Percentiles rank a stretch among this genome's conserved stretches.
Conservation (phyloP, 1,140 invertebrate genomes). For the Subanguina moxae region DNA sequence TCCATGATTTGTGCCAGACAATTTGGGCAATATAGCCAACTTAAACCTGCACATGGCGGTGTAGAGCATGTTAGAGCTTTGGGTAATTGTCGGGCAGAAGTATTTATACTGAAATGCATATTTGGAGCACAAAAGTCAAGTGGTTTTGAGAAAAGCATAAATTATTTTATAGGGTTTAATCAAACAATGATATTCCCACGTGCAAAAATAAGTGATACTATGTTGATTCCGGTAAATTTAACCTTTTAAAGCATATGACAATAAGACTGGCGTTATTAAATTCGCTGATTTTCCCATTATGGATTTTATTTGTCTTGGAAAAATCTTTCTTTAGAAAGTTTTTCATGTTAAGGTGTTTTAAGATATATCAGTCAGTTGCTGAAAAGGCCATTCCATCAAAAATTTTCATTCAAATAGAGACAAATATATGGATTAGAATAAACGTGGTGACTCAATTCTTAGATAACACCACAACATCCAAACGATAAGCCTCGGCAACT, state of each 20-base stretch:
- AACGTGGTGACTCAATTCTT: not conserved
- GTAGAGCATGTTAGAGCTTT: not conserved
- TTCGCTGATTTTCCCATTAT: no score
- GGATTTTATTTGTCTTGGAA: no score
- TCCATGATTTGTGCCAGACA: no score
- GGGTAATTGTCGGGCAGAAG: not conserved
- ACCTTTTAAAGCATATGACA: no score
- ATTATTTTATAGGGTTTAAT: not conserved
- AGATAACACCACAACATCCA: not conserved
- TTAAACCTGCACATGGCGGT: no score
- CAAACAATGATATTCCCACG: not conserved
- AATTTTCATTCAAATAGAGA: not conserved
- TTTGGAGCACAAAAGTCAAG: not conserved
- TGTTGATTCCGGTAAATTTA: not conserved
- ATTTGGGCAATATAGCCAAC: no score
- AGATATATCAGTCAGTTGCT: no score
- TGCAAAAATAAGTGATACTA: not conserved
- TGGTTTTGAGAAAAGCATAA: not conserved
- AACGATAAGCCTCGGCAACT: slow-evolving; percentile 12
- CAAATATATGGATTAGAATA: not conserved
- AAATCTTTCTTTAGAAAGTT: not conserved
- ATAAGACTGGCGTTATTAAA: no score
- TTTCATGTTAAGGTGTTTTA: not conserved
- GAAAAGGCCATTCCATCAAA: no score
- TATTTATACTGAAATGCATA: not conserved